Conservation (phyloP, 2,797 vertebrate genomes). For the Cossypha dichroa region DNA sequence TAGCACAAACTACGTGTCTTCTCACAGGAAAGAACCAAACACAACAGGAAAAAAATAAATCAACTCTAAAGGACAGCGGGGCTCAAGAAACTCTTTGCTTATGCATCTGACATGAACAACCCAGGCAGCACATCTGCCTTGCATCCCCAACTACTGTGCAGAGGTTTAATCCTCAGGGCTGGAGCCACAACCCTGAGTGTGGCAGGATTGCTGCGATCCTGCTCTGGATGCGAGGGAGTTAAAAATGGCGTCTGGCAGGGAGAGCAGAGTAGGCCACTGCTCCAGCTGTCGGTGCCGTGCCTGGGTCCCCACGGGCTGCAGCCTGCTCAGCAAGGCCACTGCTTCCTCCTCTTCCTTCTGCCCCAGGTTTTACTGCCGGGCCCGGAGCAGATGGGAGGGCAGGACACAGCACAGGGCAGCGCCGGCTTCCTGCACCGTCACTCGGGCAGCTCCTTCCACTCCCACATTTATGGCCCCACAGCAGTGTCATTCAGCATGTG, state of each 20-base stretch:
- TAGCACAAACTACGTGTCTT: rapidly evolving
- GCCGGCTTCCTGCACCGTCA: not conserved
- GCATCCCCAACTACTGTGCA: rapidly evolving
- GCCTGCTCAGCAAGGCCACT: not conserved
- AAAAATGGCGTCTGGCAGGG: not conserved
- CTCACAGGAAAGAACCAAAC: not conserved
- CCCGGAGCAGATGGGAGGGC: not conserved
- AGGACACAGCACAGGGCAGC: not conserved
- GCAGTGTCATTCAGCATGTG: not conserved
- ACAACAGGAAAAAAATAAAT: not conserved
- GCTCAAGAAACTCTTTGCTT: not conserved
- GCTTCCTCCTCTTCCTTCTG: not conserved
- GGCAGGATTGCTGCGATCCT: not conserved
- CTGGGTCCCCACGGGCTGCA: not conserved
- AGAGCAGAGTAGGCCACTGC: not conserved
- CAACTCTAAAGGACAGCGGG: not conserved
- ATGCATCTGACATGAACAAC: not conserved
- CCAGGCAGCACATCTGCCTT: not conserved
- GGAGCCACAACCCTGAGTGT: rapidly evolving
- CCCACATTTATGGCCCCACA: not conserved
- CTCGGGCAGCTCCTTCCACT: not conserved
- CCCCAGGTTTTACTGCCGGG: not conserved
- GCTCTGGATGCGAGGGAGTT: not conserved
- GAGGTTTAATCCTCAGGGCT: not conserved
- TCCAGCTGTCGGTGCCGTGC: not conserved